Base-by-base conservation (phyloP, 2,113 vertebrate species). In the Cinclus cinclus region DNA sequence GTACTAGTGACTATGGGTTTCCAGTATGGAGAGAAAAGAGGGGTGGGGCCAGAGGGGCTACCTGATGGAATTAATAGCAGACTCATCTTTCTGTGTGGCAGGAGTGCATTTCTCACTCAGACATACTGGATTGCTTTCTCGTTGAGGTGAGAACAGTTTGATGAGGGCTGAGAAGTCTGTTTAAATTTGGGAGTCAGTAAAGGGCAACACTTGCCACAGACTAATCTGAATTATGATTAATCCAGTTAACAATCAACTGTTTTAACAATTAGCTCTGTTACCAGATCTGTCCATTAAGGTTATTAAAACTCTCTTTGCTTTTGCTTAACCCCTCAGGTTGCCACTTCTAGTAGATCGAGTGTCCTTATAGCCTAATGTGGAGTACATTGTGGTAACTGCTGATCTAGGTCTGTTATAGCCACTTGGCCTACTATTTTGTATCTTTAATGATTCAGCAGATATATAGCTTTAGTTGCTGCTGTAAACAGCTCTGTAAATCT, bases 381-480 rank as follows among this genome's bases (percentile, higher is more conserved):
- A 63, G 6, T 44, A 30, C 49, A n/a, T 82, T 71, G 23, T 10
- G 8, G n/a, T 60, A 55, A 52, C 46, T 65, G 47, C 42, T 63
- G 49, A 77, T 79, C 22, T 65, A 50, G 20, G 21, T 79, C 78
- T 85, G 15, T 77, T 91, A 46, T 65, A 87, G 78, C 84, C 63
- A 30, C 21, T 73, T 5, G 2, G 28, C n/a, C 74, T 73, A 30
- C 18, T 50, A 0, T 84, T 52, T 73, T 79, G 49, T 65, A 15
- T 87, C 42, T 83, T 87, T 80, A 92, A 76, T 73, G 87, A 90
- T 89, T 95, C 75, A 91, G 50, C 63, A 90, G 82, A 76, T 70
- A 65, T 87, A 46, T 55, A 55, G 81, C 87, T 91, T 89, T 84
- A 84, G 78, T 59, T 90, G 35, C 53, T 85, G 55, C 69, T 6